Conservation (phyloP, 2,888 invertebrate species). For the Drosophila kambysellisi region DNA sequence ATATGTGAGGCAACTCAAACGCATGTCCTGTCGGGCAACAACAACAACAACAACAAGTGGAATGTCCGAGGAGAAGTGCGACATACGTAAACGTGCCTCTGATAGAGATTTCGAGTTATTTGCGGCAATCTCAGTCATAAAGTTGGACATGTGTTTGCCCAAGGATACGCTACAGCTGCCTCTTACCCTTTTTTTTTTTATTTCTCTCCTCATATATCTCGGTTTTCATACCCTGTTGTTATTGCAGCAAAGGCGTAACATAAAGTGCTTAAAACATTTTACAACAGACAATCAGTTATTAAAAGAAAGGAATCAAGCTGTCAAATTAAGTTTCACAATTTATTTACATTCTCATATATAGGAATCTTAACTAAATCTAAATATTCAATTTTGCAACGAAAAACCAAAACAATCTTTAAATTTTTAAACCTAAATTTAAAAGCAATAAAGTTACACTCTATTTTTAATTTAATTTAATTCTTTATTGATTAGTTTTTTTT, state of each 20-base stretch:
- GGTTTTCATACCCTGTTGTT: background rate
- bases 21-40: constrained; percentile 32
- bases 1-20: constrained; percentile 50
- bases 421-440: background rate
- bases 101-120: constrained; percentile 71
- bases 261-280: background rate
- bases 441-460: background rate
- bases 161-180: constrained; percentile 10
- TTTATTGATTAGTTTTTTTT: background rate
- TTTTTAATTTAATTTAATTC: background rate
- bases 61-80: constrained; percentile 1
- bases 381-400: no score
- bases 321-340: background rate
- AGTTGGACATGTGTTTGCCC: constrained; percentile 58
- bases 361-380: no score
- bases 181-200: background rate
- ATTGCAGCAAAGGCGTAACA: background rate
- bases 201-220: background rate
- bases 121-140: constrained; percentile 75
- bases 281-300: background rate
- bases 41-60: constrained; percentile 2
- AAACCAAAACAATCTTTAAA: background rate
- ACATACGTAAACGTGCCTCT: constrained; percentile 51
- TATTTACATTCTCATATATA: no score
- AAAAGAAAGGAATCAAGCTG: background rate